These are phyloP conservation scores for Andricus curvator DNA, from an alignment of 2,888 invertebrate genomes.

Conservation along the genomic window DNA sequence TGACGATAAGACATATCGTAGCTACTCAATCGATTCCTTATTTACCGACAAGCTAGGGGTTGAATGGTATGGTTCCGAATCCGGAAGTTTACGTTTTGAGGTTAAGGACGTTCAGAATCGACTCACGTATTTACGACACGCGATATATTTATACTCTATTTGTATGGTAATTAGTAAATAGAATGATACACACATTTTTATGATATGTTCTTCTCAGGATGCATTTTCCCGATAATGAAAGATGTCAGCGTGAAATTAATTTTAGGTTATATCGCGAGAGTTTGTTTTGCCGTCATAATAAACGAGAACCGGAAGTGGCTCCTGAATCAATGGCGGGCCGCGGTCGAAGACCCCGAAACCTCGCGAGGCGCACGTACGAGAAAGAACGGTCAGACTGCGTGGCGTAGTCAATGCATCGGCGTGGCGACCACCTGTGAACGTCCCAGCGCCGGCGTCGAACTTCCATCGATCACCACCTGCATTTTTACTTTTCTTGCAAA, in stretches of 20 bases:
- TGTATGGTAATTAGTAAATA: neutral
- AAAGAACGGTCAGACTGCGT: conserved; percentile 72
- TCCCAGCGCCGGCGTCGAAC: conserved; percentile 71
- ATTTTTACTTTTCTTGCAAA: neutral
- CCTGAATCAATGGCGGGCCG: conserved; percentile 57
- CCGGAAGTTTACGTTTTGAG: conserved; percentile 3
- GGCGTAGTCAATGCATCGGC: conserved; percentile 44
- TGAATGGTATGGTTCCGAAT: neutral
- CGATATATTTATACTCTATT: neutral
- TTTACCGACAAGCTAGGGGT: conserved; percentile 9
- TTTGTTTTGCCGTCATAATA: conserved; percentile 65
- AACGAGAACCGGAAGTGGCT: conserved; percentile 65
- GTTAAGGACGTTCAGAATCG: conserved; percentile 25
- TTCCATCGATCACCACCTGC: conserved; percentile 26
- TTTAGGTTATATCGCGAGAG: neutral
- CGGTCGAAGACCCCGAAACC: conserved; percentile 69
- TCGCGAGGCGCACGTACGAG: conserved; percentile 61
- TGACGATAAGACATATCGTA: neutral
- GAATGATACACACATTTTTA: neutral
- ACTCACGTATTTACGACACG: conserved; percentile 10
- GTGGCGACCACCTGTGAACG: conserved; percentile 73
- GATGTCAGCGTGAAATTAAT: neutral
- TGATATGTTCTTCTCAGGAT: neutral
- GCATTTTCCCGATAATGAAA: neutral
- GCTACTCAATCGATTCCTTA: neutral